Evolutionary conservation across 2,888 invertebrate genomes (phyloP).

Genomic region (Eupithecia pulchellata): DNA sequence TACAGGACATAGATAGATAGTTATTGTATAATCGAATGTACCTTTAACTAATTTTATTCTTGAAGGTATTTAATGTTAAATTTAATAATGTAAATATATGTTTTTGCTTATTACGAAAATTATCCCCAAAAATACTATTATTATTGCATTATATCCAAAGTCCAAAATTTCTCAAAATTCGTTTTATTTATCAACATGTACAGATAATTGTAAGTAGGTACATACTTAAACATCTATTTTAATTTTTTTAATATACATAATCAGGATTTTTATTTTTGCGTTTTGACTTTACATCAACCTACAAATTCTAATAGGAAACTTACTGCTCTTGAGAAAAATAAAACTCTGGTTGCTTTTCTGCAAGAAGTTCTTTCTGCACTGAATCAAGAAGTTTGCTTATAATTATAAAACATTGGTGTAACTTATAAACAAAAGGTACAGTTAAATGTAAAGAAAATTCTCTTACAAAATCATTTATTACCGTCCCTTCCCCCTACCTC

Average conservation of each 20-base stretch:
- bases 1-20: conserved; percentile 54
- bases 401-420: neutral
- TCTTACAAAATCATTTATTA: conserved; percentile 17
- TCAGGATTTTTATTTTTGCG: conserved; percentile 72
- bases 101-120: conserved; percentile 63
- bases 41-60: conserved; percentile 55
- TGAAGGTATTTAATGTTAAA: conserved; percentile 59
- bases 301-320: neutral
- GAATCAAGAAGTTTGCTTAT: neutral
- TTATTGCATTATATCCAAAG: conserved; percentile 64
- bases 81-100: conserved; percentile 71
- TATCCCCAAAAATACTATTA: conserved; percentile 57
- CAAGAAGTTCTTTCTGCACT: no score
- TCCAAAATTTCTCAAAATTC: conserved; percentile 74
- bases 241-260: conserved; percentile 84
- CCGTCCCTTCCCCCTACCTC: conserved; percentile 22
- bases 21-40: conserved; percentile 60
- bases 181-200: conserved; percentile 80
- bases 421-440: neutral
- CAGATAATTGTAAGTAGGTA: conserved; percentile 82
- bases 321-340: neutral
- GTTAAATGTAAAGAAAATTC: neutral
- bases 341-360: neutral
- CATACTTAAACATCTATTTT: conserved; percentile 72
- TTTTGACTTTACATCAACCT: conserved; percentile 40